Percentiles rank a stretch among this genome's conserved stretches.
phyloP scores from a whole-genome alignment of 2,888 invertebrate species.

The Lepidonotus clava region DNA sequence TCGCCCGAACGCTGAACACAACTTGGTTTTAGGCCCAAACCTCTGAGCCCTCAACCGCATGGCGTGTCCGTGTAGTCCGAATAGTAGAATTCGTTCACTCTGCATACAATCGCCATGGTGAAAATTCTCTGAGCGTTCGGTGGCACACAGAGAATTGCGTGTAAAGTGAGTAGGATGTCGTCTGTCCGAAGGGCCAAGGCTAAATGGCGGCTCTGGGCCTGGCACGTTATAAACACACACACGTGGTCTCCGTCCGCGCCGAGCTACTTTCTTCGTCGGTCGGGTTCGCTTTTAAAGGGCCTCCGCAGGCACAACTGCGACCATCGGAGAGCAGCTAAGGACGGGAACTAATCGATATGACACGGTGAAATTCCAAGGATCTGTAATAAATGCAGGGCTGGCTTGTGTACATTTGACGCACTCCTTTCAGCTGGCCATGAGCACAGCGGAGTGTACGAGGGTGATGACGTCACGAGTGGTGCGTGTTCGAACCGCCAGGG shows the following conservation, averaged over 20 bases:
- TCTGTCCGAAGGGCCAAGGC: background rate
- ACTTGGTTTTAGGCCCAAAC: background rate
- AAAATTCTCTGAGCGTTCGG: background rate
- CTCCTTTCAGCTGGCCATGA: conserved; percentile 50
- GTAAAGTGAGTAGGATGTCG: background rate
- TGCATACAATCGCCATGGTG: conserved; percentile 20
- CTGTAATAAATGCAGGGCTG: background rate
- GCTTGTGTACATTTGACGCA: background rate
- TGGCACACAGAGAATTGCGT: background rate
- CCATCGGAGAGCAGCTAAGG: background rate
- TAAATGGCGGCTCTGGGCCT: background rate
- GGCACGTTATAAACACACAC: conserved; percentile 40
- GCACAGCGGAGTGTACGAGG: background rate
- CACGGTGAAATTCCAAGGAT: background rate
- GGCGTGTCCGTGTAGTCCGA: conserved; percentile 54
- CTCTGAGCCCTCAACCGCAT: conserved; percentile 35
- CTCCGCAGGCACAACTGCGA: background rate
- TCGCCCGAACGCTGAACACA: conserved; percentile 11
- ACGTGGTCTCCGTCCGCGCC: conserved; percentile 53
- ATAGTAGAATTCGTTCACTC: conserved; percentile 43
- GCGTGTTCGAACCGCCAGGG: background rate
- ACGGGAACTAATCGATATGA: background rate
- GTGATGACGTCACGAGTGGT: conserved; percentile 9
- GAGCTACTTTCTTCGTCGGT: conserved; percentile 31
- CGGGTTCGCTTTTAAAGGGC: background rate